A percentile compares a stretch with the other conserved stretches of the same genome.
phyloP scores from a whole-genome alignment of 2,113 vertebrate genomes.

The Hymenochirus boettgeri region DNA sequence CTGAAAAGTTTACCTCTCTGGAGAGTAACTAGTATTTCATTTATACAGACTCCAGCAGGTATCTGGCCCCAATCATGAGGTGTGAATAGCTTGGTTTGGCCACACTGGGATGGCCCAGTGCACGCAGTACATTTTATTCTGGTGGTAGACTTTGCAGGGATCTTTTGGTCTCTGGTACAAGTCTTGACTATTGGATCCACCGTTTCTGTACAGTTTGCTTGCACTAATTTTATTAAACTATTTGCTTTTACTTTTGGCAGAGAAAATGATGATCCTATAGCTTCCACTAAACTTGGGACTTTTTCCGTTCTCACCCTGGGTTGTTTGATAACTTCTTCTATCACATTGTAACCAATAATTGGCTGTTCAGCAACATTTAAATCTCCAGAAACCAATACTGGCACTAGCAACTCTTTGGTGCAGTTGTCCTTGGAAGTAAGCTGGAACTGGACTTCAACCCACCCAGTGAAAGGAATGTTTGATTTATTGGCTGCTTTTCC shows the following conservation, averaged over 20 bases:
- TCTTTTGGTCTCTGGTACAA: background rate
- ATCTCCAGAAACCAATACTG: background rate
- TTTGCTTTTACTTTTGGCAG: background rate
- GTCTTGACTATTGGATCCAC: background rate
- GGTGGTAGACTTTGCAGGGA: background rate
- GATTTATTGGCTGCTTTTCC: background rate
- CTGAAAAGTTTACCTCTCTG: background rate
- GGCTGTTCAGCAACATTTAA: background rate
- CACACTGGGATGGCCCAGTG: background rate
- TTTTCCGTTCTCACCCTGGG: too few relatives aligned
- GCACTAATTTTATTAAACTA: background rate
- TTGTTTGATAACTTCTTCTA: too few relatives aligned
- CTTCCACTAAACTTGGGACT: background rate
- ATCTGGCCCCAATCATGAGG: background rate
- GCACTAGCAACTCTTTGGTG: background rate
- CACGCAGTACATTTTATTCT: background rate
- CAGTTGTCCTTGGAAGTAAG: background rate
- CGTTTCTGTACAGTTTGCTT: background rate
- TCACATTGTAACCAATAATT: background rate
- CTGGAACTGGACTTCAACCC: background rate
- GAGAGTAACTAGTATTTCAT: background rate
- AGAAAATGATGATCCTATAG: background rate
- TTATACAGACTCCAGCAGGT: background rate
- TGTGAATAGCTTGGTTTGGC: background rate
- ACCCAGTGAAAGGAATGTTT: background rate